phyloP scores from a whole-genome alignment of 2,113 vertebrate genomes.

The Balaenoptera acutorostrata region DNA sequence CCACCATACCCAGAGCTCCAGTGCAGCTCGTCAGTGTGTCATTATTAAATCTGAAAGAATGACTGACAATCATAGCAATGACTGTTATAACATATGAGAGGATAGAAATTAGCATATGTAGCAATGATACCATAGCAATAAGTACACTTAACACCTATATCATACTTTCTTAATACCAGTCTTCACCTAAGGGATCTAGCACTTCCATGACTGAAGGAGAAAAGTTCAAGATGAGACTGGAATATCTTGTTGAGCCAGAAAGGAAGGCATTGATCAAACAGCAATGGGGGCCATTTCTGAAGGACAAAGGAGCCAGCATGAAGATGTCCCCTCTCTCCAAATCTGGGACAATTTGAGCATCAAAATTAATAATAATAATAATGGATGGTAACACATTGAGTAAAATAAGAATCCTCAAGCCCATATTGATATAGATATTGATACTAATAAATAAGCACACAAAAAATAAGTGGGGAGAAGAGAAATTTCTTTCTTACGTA shows the following conservation, averaged over 20 bases:
- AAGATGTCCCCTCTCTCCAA: not conserved
- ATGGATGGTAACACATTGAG: not conserved
- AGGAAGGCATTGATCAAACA: not conserved
- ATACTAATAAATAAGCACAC: not conserved
- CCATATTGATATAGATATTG: not conserved
- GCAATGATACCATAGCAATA: not conserved
- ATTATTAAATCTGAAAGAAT: not conserved
- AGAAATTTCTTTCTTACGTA: not conserved
- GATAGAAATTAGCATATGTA: not conserved
- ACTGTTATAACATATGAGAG: no score
- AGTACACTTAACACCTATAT: not conserved
- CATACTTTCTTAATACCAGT: not conserved
- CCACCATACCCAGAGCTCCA: not conserved
- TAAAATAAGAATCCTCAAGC: not conserved
- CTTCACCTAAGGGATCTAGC: not conserved
- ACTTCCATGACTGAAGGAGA: not conserved
- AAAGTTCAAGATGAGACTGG: not conserved
- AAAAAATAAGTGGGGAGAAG: not conserved
- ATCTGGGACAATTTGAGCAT: not conserved
- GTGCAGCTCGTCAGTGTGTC: not conserved
- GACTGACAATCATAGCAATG: not conserved
- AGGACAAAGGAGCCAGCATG: not conserved
- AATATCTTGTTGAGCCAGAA: not conserved
- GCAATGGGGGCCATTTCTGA: not conserved
- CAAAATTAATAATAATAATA: not conserved